These are phyloP conservation scores for Brachionus sp. DNA, from an alignment of 1,140 invertebrate genomes.

Conservation along the genomic window DNA sequence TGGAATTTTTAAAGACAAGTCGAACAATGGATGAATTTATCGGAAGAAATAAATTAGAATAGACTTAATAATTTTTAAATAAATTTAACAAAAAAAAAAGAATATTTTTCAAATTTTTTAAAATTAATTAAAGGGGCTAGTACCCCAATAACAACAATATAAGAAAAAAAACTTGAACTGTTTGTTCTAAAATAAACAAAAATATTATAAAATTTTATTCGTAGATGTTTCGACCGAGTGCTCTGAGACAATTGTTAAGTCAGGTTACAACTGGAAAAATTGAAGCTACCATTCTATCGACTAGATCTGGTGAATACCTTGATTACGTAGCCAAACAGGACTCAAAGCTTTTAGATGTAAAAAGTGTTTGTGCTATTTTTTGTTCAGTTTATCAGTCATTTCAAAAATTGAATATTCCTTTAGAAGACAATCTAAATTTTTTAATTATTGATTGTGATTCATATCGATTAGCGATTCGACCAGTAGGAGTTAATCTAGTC, in stretches of 20 bases:
- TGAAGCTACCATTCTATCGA: not conserved
- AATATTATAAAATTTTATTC: not conserved
- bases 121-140: not conserved
- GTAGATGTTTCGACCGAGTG: slow-evolving; percentile 24
- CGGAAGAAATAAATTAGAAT: not conserved
- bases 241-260: slow-evolving; percentile 19
- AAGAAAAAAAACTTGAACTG: too few relatives aligned
- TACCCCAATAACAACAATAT: not conserved
- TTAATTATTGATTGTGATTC: slow-evolving; percentile 38
- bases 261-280: slow-evolving; percentile 15
- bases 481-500: not conserved
- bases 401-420: slow-evolving; percentile 8
- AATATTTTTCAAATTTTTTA: too few relatives aligned
- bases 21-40: slow-evolving; percentile 10
- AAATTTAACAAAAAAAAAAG: not conserved
- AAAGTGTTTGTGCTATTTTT: slow-evolving; percentile 10
- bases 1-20: slow-evolving; percentile 30
- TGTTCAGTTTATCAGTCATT: slow-evolving; percentile 38
- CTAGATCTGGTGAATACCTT: slow-evolving; percentile 21
- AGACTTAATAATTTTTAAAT: not conserved
- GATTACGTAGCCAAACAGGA: not conserved
- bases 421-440: slow-evolving; percentile 33
- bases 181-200: not conserved
- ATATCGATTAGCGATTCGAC: slow-evolving; percentile 23
- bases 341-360: not conserved